Evolutionary conservation across 2,888 invertebrate species (phyloP).

Genomic region (Melangyna quadrimaculata): DNA sequence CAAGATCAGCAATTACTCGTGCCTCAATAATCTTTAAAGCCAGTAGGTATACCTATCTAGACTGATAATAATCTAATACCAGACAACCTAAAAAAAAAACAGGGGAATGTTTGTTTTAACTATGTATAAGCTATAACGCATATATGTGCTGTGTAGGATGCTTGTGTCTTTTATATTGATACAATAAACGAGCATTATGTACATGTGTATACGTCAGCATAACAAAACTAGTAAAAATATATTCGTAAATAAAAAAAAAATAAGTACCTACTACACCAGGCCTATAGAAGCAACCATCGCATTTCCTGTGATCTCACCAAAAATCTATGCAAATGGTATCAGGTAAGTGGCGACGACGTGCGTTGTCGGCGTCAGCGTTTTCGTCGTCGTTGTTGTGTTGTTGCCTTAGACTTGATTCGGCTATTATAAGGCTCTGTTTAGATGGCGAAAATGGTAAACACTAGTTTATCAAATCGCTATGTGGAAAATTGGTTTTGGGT

Average conservation of each 20-base stretch:
- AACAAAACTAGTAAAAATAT: neutral
- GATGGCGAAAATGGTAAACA: slow-evolving; percentile 62
- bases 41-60: slow-evolving; percentile 3
- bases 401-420: slow-evolving; percentile 29
- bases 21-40: neutral
- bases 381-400: neutral
- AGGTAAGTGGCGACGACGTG: slow-evolving; percentile 34
- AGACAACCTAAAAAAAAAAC: neutral
- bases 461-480: slow-evolving; percentile 65
- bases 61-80: slow-evolving; percentile 19
- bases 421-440: slow-evolving; percentile 54
- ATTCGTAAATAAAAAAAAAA: slow-evolving; percentile 4
- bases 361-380: neutral
- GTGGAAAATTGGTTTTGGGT: slow-evolving; percentile 70
- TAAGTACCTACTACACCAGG: slow-evolving; percentile 11
- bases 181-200: neutral
- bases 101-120: slow-evolving; percentile 3
- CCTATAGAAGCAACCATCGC: slow-evolving; percentile 44
- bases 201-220: neutral
- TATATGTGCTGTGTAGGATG: slow-evolving; percentile 17
- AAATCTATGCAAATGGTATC: slow-evolving; percentile 72
- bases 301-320: slow-evolving; percentile 73
- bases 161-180: slow-evolving; percentile 2
- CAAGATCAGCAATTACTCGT: slow-evolving; percentile 40
- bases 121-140: neutral